These are phyloP conservation scores for Toxonevra muliebris DNA, from an alignment of 2,888 invertebrate species.

Conservation along the genomic window DNA sequence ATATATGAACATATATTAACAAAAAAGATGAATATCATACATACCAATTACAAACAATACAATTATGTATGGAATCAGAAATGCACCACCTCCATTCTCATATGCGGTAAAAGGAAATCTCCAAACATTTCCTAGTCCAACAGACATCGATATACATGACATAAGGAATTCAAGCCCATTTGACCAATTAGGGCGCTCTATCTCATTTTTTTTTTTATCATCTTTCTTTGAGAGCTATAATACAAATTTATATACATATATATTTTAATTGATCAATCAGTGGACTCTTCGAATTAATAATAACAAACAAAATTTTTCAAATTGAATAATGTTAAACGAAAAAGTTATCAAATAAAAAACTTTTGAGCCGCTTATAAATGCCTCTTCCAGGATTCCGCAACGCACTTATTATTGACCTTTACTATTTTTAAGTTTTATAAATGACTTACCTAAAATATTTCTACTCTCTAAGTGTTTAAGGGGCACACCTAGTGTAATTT, in stretches of 20 bases:
- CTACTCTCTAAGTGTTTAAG: too few species aligned
- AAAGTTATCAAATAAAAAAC: too few species aligned
- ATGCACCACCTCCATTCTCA: conserved; percentile 79
- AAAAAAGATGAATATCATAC: not conserved
- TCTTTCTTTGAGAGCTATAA: conserved; percentile 12
- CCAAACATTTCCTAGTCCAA: conserved; percentile 79
- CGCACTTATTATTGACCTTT: too few species aligned
- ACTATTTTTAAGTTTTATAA: too few species aligned
- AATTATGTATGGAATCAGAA: conserved; percentile 77
- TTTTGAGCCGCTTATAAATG: too few species aligned
- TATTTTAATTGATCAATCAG: not conserved
- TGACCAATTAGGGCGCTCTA: conserved; percentile 66
- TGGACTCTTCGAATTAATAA: not conserved
- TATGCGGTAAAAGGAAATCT: conserved; percentile 73
- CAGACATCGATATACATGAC: conserved; percentile 79
- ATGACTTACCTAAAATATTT: too few species aligned
- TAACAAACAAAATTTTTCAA: too few species aligned
- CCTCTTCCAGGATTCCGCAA: too few species aligned
- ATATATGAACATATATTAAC: not conserved
- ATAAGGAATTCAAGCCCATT: conserved; percentile 76
- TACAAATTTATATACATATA: not conserved
- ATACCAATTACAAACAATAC: conserved; percentile 71
- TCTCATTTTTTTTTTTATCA: not conserved
- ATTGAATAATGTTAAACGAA: too few species aligned
- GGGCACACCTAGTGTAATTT: too few species aligned